Conservation (phyloP, 2,113 vertebrate genomes). For the Delphinus delphis region DNA sequence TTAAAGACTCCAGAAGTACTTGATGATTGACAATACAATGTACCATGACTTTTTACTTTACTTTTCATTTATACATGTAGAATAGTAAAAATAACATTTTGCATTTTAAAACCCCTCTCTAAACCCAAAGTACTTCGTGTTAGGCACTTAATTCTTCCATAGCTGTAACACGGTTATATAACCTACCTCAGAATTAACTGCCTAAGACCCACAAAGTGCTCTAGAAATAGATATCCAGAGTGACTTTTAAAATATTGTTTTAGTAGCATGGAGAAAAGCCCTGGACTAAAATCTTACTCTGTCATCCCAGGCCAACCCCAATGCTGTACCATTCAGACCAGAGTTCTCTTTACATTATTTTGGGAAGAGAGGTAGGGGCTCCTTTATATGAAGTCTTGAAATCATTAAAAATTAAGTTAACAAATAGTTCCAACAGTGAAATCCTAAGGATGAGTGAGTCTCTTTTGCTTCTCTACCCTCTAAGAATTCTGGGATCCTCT, state of each 20-base stretch:
- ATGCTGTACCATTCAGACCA: background rate
- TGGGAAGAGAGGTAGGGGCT: background rate
- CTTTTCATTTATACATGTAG: conserved; percentile 11
- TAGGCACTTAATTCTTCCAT: conserved; percentile 25
- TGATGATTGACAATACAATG: background rate
- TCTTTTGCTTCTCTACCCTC: background rate
- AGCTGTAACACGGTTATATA: background rate
- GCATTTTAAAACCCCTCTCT: conserved; percentile 37
- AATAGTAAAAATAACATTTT: conserved; percentile 39
- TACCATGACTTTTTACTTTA: background rate
- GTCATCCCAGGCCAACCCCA: background rate
- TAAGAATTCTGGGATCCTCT: conserved; percentile 4
- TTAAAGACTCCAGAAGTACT: background rate
- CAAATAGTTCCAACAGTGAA: conserved; percentile 15
- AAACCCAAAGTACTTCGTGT: background rate
- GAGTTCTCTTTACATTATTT: background rate
- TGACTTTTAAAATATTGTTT: conserved; percentile 17
- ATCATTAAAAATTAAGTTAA: conserved; percentile 28
- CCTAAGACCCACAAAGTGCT: background rate
- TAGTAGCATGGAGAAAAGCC: background rate
- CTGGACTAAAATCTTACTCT: conserved; percentile 27
- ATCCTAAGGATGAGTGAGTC: background rate
- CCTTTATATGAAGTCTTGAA: conserved; percentile 21
- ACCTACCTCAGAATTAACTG: background rate
- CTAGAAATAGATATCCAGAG: background rate